These are phyloP conservation scores for Chiloscyllium plagiosum DNA, from an alignment of 2,113 vertebrate genomes.

Conservation along the genomic window DNA sequence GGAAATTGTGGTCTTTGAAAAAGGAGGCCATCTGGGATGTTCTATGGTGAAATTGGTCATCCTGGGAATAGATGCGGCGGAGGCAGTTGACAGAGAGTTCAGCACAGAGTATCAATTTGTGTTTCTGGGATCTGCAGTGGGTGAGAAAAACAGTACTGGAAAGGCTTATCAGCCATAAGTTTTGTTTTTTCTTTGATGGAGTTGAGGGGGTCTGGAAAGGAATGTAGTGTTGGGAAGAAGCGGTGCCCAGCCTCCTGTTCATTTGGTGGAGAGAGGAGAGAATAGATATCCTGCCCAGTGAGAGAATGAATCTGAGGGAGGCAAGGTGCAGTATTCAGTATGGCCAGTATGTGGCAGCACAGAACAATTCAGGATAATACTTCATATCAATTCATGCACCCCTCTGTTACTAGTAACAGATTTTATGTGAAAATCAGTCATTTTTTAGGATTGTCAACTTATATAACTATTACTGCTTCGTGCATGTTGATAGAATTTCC, in stretches of 20 bases:
- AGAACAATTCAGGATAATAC: background rate
- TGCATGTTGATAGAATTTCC: background rate
- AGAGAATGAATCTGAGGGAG: background rate
- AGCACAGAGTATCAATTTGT: too few relatives aligned
- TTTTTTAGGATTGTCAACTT: background rate
- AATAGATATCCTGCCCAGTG: background rate
- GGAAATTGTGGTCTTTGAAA: too few relatives aligned
- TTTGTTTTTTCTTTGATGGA: background rate
- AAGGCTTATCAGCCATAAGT: background rate
- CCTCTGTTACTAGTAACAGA: background rate
- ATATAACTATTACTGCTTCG: background rate
- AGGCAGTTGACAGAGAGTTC: too few relatives aligned
- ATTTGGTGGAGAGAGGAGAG: background rate
- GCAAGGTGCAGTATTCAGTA: background rate
- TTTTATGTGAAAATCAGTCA: background rate
- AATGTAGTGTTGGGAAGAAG: background rate
- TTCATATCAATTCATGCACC: background rate
- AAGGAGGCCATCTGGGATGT: too few relatives aligned
- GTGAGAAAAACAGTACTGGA: background rate
- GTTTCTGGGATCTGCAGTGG: too few relatives aligned
- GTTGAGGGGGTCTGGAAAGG: background rate
- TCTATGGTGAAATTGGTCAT: too few relatives aligned
- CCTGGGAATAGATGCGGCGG: too few relatives aligned
- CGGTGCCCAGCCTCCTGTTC: background rate
- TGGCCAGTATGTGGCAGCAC: slow-evolving; percentile 26